phyloP scores from a whole-genome alignment of 2,888 invertebrate species.

The Heliconius cydno region DNA sequence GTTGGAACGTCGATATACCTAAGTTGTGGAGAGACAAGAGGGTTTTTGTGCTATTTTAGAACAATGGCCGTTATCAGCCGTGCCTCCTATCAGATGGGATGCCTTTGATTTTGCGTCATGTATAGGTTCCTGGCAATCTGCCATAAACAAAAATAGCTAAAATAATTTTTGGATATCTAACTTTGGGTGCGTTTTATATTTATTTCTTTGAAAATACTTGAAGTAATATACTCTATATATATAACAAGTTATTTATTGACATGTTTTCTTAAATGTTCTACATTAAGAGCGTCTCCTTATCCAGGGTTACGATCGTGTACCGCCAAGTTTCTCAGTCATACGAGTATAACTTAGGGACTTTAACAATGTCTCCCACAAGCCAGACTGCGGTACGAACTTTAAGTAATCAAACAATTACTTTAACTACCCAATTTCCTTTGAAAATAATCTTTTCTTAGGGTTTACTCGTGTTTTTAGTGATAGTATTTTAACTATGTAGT shows the following conservation, averaged over 20 bases:
- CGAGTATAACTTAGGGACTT: slow-evolving; percentile 29
- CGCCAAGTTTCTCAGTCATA: slow-evolving; percentile 28
- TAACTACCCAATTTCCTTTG: slow-evolving; percentile 30
- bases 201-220: not conserved
- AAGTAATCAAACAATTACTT: slow-evolving; percentile 33
- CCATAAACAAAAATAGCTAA: slow-evolving; percentile 34
- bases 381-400: slow-evolving; percentile 21
- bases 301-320: slow-evolving; percentile 20
- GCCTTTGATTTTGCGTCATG: slow-evolving; percentile 33
- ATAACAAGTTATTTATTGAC: not conserved
- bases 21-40: slow-evolving; percentile 40
- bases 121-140: slow-evolving; percentile 41
- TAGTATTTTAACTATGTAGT: not conserved
- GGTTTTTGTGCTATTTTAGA: slow-evolving; percentile 47
- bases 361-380: slow-evolving; percentile 32
- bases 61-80: slow-evolving; percentile 43
- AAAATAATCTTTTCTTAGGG: slow-evolving; percentile 10
- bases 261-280: not conserved
- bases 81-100: slow-evolving; percentile 35
- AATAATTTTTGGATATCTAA: slow-evolving; percentile 21
- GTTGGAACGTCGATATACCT: slow-evolving; percentile 35
- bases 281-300: not conserved
- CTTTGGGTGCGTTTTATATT: not conserved
- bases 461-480: not conserved
- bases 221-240: not conserved